Conservation (phyloP, 2,888 invertebrate species). For the Nemurella pictetii region DNA sequence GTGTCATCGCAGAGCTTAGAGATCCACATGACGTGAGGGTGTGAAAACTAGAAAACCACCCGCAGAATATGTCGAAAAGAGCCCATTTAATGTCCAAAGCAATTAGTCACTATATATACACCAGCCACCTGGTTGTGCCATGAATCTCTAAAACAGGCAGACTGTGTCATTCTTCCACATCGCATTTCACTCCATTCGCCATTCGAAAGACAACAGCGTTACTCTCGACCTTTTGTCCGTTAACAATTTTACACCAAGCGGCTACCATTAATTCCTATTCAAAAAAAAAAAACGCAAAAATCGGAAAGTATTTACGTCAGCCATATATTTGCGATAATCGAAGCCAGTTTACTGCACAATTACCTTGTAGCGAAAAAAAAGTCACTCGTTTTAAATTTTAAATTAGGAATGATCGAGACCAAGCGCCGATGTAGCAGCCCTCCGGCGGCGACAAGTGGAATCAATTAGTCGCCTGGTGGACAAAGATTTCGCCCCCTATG, state of each 20-base stretch:
- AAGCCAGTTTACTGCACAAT: slow-evolving; percentile 1
- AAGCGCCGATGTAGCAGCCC: background rate
- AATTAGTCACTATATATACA: background rate
- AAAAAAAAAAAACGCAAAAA: slow-evolving; percentile 3
- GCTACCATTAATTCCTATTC: background rate
- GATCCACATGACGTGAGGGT: background rate
- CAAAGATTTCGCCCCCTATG: background rate
- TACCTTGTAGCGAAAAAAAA: background rate
- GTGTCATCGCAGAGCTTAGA: background rate
- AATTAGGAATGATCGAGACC: slow-evolving; percentile 26
- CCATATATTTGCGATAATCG: slow-evolving; percentile 17
- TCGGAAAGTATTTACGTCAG: slow-evolving; percentile 15
- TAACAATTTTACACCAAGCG: background rate
- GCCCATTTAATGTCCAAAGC: background rate
- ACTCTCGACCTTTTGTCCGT: background rate
- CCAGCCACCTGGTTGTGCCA: too few species aligned
- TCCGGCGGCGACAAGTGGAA: slow-evolving; percentile 25
- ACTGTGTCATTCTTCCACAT: background rate
- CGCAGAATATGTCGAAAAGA: background rate
- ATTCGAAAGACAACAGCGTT: background rate
- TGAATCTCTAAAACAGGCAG: background rate
- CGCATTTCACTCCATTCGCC: background rate
- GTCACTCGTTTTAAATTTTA: slow-evolving; percentile 26
- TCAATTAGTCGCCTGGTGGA: slow-evolving; percentile 12
- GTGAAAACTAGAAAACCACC: background rate